Percentiles rank a stretch among this genome's conserved stretches.
These are phyloP conservation scores for Drosophila yakuba DNA, from an alignment of 1,140 invertebrate species.

Conservation along the genomic window DNA sequence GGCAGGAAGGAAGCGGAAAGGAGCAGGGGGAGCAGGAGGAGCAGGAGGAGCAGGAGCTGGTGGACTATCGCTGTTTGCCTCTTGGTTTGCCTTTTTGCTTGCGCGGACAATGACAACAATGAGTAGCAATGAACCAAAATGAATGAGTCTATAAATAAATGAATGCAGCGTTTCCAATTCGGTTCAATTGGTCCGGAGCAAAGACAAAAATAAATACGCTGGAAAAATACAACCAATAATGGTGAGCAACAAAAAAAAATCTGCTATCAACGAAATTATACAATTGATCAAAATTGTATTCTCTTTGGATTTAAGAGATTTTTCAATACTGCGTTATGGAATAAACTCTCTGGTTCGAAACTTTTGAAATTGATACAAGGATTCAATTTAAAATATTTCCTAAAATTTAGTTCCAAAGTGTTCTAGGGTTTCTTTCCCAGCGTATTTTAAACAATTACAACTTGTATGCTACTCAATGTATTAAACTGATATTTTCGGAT, in stretches of 20 bases:
- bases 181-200: constrained; percentile 12
- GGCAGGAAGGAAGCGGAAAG: constrained; percentile 5
- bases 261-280: not conserved
- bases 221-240: constrained; percentile 1
- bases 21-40: not conserved
- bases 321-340: no score
- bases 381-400: no score
- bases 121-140: constrained; percentile 51
- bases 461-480: no score
- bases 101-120: constrained; percentile 51
- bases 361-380: no score
- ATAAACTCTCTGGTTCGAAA: no score
- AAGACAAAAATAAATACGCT: not conserved
- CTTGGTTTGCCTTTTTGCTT: constrained; percentile 17
- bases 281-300: not conserved
- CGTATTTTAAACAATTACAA: no score
- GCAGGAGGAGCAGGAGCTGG: not conserved
- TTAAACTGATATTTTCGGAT: not conserved
- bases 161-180: constrained; percentile 51
- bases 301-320: not conserved
- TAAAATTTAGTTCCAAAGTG: not conserved
- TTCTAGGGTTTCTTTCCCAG: no score
- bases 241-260: not conserved
- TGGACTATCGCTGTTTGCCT: constrained; percentile 18
- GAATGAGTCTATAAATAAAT: constrained; percentile 59